Percentiles rank a stretch among this genome's conserved stretches.
phyloP scores from a whole-genome alignment of 2,113 vertebrate species.

The Peucedramus taeniatus region DNA sequence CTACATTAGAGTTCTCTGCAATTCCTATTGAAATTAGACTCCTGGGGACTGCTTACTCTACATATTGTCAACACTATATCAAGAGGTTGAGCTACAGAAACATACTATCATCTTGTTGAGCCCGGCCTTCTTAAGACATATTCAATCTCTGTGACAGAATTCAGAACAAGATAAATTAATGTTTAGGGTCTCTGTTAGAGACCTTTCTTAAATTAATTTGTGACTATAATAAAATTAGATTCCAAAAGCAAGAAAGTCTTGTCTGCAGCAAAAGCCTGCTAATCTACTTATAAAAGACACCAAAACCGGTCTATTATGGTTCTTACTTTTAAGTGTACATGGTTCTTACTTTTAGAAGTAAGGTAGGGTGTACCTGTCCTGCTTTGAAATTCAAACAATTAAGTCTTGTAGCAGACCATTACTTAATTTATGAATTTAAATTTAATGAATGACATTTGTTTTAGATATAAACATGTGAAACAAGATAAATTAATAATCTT shows the following conservation, averaged over 20 bases:
- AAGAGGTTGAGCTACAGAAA: neutral
- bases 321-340: neutral
- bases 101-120: neutral
- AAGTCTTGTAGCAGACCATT: neutral
- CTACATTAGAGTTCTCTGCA: neutral
- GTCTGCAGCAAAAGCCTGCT: neutral
- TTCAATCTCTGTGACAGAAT: neutral
- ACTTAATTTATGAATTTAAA: neutral
- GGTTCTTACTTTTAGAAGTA: neutral
- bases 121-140: neutral
- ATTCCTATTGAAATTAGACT: neutral
- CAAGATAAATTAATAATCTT: neutral
- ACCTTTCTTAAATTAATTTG: neutral
- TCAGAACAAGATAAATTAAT: neutral
- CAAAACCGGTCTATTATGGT: neutral
- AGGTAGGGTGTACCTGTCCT: neutral
- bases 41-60: neutral
- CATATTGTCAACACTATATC: neutral
- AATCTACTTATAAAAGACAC: neutral
- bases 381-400: neutral
- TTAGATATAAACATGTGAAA: neutral
- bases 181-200: neutral
- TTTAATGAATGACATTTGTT: neutral
- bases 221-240: neutral
- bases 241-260: neutral